phyloP scores from a whole-genome alignment of 2,113 vertebrate genomes.

The Butorides virescens region DNA sequence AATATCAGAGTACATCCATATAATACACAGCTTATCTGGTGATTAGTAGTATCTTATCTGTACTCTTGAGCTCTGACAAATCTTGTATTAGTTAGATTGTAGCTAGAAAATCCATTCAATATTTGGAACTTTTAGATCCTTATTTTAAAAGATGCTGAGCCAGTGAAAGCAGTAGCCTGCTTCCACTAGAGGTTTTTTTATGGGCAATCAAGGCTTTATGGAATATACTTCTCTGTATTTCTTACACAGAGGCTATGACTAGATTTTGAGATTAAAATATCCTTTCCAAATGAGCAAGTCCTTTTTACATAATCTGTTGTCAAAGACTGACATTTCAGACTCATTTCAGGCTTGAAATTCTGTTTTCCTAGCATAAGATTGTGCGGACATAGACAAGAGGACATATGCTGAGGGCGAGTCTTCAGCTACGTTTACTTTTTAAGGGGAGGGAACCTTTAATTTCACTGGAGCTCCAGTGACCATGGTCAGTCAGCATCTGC shows the following conservation, averaged over 20 bases:
- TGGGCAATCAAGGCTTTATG: not conserved
- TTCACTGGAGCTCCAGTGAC: not conserved
- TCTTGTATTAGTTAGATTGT: not conserved
- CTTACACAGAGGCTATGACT: not conserved
- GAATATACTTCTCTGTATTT: not conserved
- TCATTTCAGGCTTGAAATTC: not conserved
- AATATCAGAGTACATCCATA: not conserved
- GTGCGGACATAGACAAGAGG: not conserved
- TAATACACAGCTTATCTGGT: not conserved
- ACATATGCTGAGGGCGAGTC: not conserved
- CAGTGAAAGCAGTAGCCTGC: not conserved
- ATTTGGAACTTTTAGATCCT: not conserved
- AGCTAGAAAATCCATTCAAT: not conserved
- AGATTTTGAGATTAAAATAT: constrained; percentile 1
- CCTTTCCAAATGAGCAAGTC: not conserved
- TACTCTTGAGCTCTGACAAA: not conserved
- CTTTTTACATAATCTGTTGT: not conserved
- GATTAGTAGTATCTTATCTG: not conserved
- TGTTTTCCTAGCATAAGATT: not conserved
- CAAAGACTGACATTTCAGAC: not conserved
- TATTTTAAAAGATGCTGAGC: not conserved
- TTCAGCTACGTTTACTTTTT: not conserved
- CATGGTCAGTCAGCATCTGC: not conserved
- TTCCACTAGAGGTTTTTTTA: not conserved
- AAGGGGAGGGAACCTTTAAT: not conserved